These are phyloP conservation scores for Forficula auricularia DNA, from an alignment of 1,140 invertebrate genomes.

Conservation along the genomic window DNA sequence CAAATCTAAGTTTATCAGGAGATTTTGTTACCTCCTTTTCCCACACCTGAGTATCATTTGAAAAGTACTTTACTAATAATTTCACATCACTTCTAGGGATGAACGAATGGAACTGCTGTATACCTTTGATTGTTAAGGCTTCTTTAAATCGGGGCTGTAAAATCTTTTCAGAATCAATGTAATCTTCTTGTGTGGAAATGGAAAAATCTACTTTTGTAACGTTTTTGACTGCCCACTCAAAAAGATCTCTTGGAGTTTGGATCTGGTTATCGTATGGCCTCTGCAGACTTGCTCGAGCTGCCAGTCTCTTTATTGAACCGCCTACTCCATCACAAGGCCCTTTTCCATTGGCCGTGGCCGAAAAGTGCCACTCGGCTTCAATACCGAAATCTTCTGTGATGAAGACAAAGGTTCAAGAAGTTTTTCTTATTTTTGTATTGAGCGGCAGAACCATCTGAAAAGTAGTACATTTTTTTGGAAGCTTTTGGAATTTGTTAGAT, in stretches of 20 bases:
- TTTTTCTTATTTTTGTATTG: no score
- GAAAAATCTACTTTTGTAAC: not conserved
- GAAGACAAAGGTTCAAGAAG: conserved; percentile 3
- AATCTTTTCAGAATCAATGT: not conserved
- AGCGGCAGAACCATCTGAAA: conserved; percentile 17
- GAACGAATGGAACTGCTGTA: conserved; percentile 3
- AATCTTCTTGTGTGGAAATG: not conserved
- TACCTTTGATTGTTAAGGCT: conserved; percentile 3
- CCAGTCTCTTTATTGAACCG: conserved; percentile 16
- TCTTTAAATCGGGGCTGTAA: conserved; percentile 1
- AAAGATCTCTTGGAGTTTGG: conserved; percentile 8
- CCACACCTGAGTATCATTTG: conserved; percentile 1
- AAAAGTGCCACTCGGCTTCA: conserved; percentile 18
- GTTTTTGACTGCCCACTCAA: conserved; percentile 8
- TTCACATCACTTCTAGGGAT: not conserved
- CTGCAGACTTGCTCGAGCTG: conserved; percentile 14
- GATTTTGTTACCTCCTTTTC: conserved; percentile 2
- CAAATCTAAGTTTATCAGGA: not conserved
- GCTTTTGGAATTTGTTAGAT: conserved; percentile 5
- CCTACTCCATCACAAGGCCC: conserved; percentile 17
- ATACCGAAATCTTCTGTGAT: conserved; percentile 14
- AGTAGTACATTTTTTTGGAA: conserved; percentile 13
- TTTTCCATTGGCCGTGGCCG: conserved; percentile 17
- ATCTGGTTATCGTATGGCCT: conserved; percentile 12
- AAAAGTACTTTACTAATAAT: conserved; percentile 2